Evolutionary conservation across 2,113 vertebrate species (phyloP).

Genomic region (Athene cunicularia): DNA sequence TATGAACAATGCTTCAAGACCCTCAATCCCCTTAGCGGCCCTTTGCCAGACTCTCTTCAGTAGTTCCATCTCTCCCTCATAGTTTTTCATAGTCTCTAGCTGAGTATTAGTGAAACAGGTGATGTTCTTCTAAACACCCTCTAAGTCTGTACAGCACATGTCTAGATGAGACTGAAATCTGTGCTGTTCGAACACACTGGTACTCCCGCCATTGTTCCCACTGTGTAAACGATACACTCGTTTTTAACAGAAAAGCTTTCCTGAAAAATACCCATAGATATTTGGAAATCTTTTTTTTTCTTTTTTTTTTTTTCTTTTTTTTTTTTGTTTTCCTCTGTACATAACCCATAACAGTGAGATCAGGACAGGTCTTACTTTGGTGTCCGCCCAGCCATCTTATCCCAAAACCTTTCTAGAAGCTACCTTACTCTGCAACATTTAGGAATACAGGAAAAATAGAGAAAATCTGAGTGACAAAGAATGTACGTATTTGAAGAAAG

Average conservation of each 20-base stretch:
- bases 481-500: background rate
- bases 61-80: background rate
- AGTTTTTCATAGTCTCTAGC: background rate
- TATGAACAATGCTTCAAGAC: background rate
- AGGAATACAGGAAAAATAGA: background rate
- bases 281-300: background rate
- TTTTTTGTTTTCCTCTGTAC: background rate
- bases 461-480: background rate
- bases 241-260: background rate
- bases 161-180: background rate
- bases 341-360: background rate
- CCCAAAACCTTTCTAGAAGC: background rate
- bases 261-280: background rate
- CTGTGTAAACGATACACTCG: background rate
- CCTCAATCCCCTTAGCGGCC: too few species aligned
- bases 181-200: too few species aligned
- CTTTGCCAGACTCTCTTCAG: background rate
- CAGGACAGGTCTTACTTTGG: background rate
- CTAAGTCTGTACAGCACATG: background rate
- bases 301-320: too few species aligned
- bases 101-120: background rate
- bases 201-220: background rate
- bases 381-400: background rate
- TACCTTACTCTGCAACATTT: background rate
- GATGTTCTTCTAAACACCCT: background rate